Evolutionary conservation across 1,140 invertebrate genomes (phyloP), one percentile per base, ranked within the genome.

Genomic region (Cylas formicarius): DNA sequence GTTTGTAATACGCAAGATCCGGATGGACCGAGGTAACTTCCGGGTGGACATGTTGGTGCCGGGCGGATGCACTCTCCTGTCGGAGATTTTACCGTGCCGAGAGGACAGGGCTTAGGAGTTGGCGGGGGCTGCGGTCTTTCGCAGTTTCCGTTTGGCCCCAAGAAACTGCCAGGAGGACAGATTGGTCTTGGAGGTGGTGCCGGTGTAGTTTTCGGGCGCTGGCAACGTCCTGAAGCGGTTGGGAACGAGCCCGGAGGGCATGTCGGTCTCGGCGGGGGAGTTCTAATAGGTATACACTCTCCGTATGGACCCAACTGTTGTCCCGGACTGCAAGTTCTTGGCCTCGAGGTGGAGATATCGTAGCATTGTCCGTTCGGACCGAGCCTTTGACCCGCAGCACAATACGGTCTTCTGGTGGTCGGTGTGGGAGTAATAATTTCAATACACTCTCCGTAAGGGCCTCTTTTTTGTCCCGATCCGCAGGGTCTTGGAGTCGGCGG

Each of bases 11-110:
- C 29, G 21, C 44, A 47, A 18, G 20, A 31, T 13, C 44, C 44
- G 26, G 27, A 32, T 11, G 37, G 27, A 24, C 44, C 44, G 11
- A 47, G 28, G 17, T 20, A 39, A 23, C 37, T 39, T 21, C 44
- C 44, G 16, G 36, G n/a, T 19, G 44, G 44, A 47, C 44, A 47
- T 16, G 44, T 35, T 14, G 28, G n/a, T 19, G 44, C 18, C 20
- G 44, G 36, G 22, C 11, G 8, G 23, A 38, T 39, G 31, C 46
- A 52, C 26, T 24, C 34, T 37, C 50, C 50, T n/a, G 32, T 42
- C 10, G 44, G 34, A 22, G 35, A 17, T 47, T 39, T 43, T 20
- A 28, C 18, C 17, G 44, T 47, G 32, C 50, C 50, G 20, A 28
- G 32, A 27, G 50, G 50, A 40, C 50, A 52, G 14, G 38, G 32